These are phyloP conservation scores for Lucilia sericata DNA, from an alignment of 1,140 invertebrate genomes.

Conservation along the genomic window DNA sequence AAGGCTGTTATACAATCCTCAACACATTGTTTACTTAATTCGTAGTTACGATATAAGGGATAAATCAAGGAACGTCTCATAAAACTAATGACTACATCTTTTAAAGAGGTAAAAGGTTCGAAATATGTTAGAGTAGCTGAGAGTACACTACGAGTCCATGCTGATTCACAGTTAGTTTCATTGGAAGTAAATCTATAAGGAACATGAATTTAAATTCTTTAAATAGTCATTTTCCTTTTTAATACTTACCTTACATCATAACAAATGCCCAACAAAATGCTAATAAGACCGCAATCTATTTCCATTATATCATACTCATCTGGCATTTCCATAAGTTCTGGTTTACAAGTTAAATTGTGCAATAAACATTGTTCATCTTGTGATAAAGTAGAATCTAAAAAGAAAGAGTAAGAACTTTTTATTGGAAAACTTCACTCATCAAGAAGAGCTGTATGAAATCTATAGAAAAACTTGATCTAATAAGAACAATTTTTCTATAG, in stretches of 20 bases:
- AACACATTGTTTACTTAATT: conserved; percentile 58
- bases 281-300: conserved; percentile 61
- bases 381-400: conserved; percentile 56
- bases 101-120: conserved; percentile 61
- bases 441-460: too few species aligned
- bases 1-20: conserved; percentile 62
- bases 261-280: conserved; percentile 63
- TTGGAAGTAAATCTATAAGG: conserved; percentile 55
- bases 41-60: conserved; percentile 62
- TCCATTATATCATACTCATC: conserved; percentile 53
- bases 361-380: conserved; percentile 60
- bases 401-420: neutral
- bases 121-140: conserved; percentile 60
- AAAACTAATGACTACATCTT: conserved; percentile 59
- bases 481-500: too few species aligned
- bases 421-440: too few species aligned
- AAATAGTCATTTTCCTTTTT: neutral
- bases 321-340: conserved; percentile 18
- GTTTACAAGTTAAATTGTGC: conserved; percentile 56
- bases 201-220: neutral
- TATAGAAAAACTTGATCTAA: too few species aligned
- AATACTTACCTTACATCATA: conserved; percentile 58
- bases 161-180: conserved; percentile 62
- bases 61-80: conserved; percentile 61
- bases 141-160: conserved; percentile 63